Conservation (phyloP, 2,113 vertebrate genomes). For the Brachionichthys hirsutus region DNA sequence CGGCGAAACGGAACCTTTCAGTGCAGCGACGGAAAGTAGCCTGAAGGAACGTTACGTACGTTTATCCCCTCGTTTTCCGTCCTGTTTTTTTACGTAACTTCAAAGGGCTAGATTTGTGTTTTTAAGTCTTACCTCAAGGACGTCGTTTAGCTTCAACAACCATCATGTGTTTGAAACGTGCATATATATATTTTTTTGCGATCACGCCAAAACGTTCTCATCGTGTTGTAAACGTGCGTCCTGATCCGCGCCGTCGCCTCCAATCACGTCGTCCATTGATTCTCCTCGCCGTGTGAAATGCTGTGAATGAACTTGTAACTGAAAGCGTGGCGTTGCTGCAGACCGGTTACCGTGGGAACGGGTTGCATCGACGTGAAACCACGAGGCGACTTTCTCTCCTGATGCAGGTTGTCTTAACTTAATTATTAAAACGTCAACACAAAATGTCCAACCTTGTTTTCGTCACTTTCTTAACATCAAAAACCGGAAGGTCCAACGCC, state of each 20-base stretch:
- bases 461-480: background rate
- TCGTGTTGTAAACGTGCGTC: background rate
- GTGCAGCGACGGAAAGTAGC: constrained; percentile 54
- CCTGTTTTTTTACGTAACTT: constrained; percentile 44
- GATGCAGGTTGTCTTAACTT: constrained; percentile 40
- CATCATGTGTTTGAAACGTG: no score
- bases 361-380: no score
- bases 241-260: constrained; percentile 2
- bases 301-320: constrained; percentile 34
- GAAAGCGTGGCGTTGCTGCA: constrained; percentile 14
- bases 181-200: no score
- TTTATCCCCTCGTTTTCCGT: constrained; percentile 40
- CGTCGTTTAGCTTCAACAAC: constrained; percentile 31
- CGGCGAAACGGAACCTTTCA: constrained; percentile 4
- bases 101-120: constrained; percentile 56
- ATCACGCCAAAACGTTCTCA: no score
- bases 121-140: constrained; percentile 58
- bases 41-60: constrained; percentile 54
- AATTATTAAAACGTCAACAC: constrained; percentile 54
- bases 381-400: no score
- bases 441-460: background rate
- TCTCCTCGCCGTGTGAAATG: constrained; percentile 9
- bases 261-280: background rate
- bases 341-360: no score
- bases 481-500: no score